phyloP scores from a whole-genome alignment of 2,888 invertebrate species.

The Theretra japonica region DNA sequence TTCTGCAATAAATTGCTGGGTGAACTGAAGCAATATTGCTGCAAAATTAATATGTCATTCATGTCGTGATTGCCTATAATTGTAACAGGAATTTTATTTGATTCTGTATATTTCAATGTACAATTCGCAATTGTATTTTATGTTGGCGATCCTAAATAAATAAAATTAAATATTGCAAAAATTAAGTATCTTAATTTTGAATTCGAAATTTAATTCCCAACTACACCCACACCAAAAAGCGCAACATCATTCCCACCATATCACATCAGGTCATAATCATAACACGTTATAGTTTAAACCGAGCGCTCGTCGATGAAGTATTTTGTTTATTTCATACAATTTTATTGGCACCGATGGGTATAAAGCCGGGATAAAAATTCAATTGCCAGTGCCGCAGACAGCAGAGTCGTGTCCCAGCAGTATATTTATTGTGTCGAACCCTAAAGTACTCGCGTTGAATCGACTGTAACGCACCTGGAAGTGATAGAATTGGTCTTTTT shows the following conservation, averaged over 20 bases:
- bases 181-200: too few relatives aligned
- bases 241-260: neutral
- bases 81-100: too few relatives aligned
- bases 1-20: too few relatives aligned
- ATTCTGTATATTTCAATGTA: too few relatives aligned
- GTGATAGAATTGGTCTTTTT: constrained; percentile 34
- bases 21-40: too few relatives aligned
- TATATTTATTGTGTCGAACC: constrained; percentile 80
- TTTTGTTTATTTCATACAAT: constrained; percentile 75
- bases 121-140: too few relatives aligned
- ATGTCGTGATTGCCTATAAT: too few relatives aligned
- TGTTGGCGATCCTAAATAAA: too few relatives aligned
- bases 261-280: constrained; percentile 35
- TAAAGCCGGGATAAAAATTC: constrained; percentile 83
- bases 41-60: too few relatives aligned
- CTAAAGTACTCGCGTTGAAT: constrained; percentile 59
- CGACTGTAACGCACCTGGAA: constrained; percentile 49
- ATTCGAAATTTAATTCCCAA: too few relatives aligned
- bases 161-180: too few relatives aligned
- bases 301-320: constrained; percentile 47
- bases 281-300: constrained; percentile 69
- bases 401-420: constrained; percentile 69
- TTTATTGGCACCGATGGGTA: constrained; percentile 74
- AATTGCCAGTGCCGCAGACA: constrained; percentile 80
- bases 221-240: neutral